phyloP scores from a whole-genome alignment of 2,797 vertebrate species.

The Naso thynnoides region DNA sequence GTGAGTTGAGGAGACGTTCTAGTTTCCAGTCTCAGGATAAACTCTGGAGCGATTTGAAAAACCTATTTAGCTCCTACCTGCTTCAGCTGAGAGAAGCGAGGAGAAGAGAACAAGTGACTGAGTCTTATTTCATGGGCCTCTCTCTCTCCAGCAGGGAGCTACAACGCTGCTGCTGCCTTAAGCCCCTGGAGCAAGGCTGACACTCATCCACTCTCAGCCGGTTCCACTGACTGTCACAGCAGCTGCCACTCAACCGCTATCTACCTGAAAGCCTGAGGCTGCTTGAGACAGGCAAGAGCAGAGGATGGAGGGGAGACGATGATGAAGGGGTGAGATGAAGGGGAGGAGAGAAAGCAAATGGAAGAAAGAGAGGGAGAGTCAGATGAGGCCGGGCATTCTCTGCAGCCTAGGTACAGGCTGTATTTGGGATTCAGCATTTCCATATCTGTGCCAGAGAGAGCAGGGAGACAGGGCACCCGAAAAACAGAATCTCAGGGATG shows the following conservation, averaged over 20 bases:
- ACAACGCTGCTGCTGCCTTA: conserved; percentile 67
- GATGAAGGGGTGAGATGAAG: conserved; percentile 61
- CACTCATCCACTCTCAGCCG: conserved; percentile 76
- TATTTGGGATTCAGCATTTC: conserved; percentile 69
- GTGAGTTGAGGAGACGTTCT: conserved; percentile 57
- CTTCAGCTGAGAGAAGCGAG: conserved; percentile 68
- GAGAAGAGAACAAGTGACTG: conserved; percentile 55
- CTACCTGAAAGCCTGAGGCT: conserved; percentile 76
- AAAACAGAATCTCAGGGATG: conserved; percentile 70
- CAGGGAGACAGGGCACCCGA: conserved; percentile 51
- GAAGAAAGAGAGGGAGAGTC: conserved; percentile 31
- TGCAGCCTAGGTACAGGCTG: conserved; percentile 49
- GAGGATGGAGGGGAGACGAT: conserved; percentile 57
- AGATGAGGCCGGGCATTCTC: conserved; percentile 43
- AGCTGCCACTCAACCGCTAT: conserved; percentile 77
- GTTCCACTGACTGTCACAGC: conserved; percentile 78
- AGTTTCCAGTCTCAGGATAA: conserved; percentile 71
- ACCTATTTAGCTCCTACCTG: conserved; percentile 75
- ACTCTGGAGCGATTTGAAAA: conserved; percentile 73
- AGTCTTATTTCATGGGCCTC: conserved; percentile 71
- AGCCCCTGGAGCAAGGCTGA: conserved; percentile 79
- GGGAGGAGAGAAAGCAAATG: conserved; percentile 32
- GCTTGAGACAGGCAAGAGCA: conserved; percentile 52
- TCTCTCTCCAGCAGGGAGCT: conserved; percentile 62
- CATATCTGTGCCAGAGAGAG: conserved; percentile 72